Conservation (phyloP, 2,113 vertebrate species). For the Sula dactylatra region DNA sequence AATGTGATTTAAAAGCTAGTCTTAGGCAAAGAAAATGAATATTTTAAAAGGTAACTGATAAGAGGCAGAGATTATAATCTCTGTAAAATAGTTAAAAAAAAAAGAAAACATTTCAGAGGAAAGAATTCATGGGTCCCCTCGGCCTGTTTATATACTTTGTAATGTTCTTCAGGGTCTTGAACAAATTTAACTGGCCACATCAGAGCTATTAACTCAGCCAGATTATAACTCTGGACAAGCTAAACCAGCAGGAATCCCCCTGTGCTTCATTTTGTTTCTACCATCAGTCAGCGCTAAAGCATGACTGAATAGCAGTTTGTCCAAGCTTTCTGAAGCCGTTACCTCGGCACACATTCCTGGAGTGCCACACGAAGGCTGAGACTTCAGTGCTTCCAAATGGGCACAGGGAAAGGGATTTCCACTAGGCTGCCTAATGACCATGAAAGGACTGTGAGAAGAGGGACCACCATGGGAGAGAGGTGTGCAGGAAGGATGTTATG, state of each 20-base stretch:
- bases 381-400: background rate
- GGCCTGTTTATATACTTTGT: background rate
- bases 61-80: background rate
- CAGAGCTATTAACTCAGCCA: background rate
- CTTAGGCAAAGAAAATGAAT: background rate
- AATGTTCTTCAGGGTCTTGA: background rate
- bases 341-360: background rate
- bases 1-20: background rate
- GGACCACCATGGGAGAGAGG: background rate
- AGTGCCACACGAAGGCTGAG: background rate
- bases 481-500: background rate
- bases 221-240: background rate
- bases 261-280: background rate
- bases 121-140: background rate
- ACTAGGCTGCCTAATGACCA: background rate
- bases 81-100: background rate
- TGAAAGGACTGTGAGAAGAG: background rate
- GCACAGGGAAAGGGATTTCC: background rate
- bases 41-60: background rate
- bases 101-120: background rate
- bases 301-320: background rate
- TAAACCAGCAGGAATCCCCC: background rate
- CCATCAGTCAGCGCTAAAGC: background rate
- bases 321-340: accelerated
- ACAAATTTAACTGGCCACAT: background rate